These are phyloP conservation scores for Ornithoptera alexandrae DNA, from an alignment of 2,888 invertebrate species.

Conservation along the genomic window DNA sequence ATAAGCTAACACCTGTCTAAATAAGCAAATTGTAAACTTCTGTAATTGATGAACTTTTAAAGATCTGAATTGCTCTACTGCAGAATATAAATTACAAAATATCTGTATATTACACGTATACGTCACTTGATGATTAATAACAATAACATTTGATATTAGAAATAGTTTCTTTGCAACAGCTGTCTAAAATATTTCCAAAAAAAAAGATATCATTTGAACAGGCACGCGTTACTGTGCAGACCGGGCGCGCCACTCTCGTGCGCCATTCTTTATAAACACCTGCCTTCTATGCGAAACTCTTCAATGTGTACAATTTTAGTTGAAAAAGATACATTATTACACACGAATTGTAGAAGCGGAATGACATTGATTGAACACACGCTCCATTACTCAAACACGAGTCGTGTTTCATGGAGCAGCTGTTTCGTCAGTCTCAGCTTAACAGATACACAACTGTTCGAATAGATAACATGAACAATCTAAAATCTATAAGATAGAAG, in stretches of 20 bases:
- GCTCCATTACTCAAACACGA: slow-evolving; percentile 65
- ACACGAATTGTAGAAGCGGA: slow-evolving; percentile 4
- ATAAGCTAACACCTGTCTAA: background rate
- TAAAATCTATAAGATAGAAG: slow-evolving; percentile 32
- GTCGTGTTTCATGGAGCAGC: slow-evolving; percentile 73
- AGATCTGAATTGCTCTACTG: background rate
- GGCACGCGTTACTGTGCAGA: slow-evolving; percentile 33
- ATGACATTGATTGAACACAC: slow-evolving; percentile 42
- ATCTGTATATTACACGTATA: background rate
- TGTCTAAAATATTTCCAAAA: background rate
- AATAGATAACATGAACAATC: slow-evolving; percentile 16
- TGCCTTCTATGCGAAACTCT: slow-evolving; percentile 7
- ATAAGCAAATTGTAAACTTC: background rate
- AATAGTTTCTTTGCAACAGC: background rate
- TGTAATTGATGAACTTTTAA: background rate
- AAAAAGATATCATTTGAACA: slow-evolving; percentile 15
- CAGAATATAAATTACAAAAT: background rate
- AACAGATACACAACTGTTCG: slow-evolving; percentile 53
- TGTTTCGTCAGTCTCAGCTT: slow-evolving; percentile 52
- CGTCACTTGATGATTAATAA: background rate
- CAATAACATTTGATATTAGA: background rate
- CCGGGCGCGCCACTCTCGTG: slow-evolving; percentile 24
- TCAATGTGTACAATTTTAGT: slow-evolving; percentile 5
- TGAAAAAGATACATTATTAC: slow-evolving; percentile 40
- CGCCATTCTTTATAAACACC: slow-evolving; percentile 20